Conservation (phyloP, 37 sponge, comb jelly and placozoan species). For the Eunapius fragilis region DNA sequence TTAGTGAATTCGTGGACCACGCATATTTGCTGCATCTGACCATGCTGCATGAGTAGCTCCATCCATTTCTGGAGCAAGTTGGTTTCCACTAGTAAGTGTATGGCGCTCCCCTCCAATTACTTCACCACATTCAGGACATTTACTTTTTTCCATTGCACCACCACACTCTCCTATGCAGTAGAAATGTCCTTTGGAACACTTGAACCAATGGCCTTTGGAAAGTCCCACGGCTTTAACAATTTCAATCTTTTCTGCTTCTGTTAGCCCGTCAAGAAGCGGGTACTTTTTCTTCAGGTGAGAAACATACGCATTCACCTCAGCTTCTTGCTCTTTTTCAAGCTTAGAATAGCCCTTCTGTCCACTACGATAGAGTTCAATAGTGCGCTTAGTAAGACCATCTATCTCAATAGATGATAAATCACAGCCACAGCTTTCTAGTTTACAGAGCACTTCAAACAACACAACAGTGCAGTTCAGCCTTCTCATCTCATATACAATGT, state of each 20-base stretch:
- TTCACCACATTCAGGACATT: slow-evolving; percentile 86
- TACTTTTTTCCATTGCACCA: slow-evolving; percentile 68
- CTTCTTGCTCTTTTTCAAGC: no score
- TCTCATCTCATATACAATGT: no score
- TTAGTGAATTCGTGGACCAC: no score
- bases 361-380: no score
- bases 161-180: slow-evolving; percentile 95
- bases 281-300: no score
- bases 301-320: no score
- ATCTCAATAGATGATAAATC: no score
- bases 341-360: no score
- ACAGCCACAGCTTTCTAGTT: no score
- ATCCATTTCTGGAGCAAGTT: slow-evolving; percentile 85
- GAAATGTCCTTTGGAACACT: slow-evolving; percentile 87
- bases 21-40: slow-evolving; percentile 75
- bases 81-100: slow-evolving; percentile 51
- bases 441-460: no score
- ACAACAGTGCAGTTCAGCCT: no score
- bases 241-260: slow-evolving; percentile 56
- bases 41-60: slow-evolving; percentile 72
- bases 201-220: slow-evolving; percentile 84
- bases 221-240: slow-evolving; percentile 87
- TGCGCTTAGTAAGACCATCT: no score
- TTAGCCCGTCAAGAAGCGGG: slow-evolving; percentile 53
- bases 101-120: slow-evolving; percentile 82